Conservation (phyloP, 2,888 invertebrate species). For the Ectemnius continuus region DNA sequence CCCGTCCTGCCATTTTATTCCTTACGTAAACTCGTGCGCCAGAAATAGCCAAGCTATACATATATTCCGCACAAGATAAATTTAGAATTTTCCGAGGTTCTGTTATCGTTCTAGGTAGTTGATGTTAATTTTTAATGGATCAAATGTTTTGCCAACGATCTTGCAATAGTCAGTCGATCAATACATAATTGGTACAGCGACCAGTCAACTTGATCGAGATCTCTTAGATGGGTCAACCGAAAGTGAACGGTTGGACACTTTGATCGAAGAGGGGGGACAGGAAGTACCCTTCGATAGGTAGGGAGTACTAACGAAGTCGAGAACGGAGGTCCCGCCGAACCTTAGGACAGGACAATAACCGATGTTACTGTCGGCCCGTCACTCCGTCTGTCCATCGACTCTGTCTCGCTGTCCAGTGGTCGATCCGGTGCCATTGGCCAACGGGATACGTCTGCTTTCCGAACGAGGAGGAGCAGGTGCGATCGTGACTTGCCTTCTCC, state of each 20-base stretch:
- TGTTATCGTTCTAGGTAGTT: too few species aligned
- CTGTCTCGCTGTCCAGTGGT: conserved; percentile 11
- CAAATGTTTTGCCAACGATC: too few species aligned
- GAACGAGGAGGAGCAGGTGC: conserved; percentile 68
- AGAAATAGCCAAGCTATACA: too few species aligned
- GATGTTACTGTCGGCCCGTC: conserved; percentile 42
- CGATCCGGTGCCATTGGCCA: conserved; percentile 63
- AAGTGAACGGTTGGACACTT: conserved; percentile 25
- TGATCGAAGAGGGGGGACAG: conserved; percentile 51
- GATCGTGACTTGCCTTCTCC: conserved; percentile 69
- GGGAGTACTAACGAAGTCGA: conserved; percentile 65
- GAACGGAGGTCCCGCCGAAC: conserved; percentile 45
- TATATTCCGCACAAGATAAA: too few species aligned
- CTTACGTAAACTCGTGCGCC: too few species aligned
- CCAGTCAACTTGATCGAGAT: too few species aligned
- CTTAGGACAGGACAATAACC: conserved; percentile 63
- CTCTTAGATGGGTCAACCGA: too few species aligned
- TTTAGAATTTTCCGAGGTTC: too few species aligned
- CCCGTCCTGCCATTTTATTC: too few species aligned
- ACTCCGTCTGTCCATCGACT: conserved; percentile 53
- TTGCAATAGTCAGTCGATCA: too few species aligned
- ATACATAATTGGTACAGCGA: too few species aligned
- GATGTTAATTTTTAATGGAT: too few species aligned
- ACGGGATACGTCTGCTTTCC: conserved; percentile 63
- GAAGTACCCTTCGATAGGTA: conserved; percentile 56